phyloP scores from a whole-genome alignment of 2,113 vertebrate species.

The Edolisoma coerulescens region DNA sequence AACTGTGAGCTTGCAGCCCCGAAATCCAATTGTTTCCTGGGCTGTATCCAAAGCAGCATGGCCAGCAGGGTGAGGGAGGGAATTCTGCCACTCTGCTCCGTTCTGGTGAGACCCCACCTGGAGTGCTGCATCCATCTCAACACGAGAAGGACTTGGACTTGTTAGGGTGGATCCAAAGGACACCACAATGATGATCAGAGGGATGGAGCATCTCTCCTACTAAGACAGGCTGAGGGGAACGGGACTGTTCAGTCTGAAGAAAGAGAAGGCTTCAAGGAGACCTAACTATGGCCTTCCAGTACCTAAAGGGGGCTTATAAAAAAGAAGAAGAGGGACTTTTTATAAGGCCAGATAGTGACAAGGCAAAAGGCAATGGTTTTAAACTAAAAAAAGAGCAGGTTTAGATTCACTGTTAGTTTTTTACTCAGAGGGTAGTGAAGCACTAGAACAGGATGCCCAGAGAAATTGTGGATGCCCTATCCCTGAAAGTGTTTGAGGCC shows the following conservation, averaged over 20 bases:
- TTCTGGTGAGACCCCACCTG: neutral
- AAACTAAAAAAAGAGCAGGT: neutral
- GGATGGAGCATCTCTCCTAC: neutral
- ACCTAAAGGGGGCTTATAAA: neutral
- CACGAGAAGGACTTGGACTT: neutral
- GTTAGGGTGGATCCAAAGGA: neutral
- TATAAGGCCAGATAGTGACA: neutral
- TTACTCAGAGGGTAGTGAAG: neutral
- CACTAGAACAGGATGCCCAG: neutral
- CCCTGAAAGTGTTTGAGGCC: neutral
- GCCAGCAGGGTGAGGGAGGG: neutral
- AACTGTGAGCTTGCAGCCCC: neutral
- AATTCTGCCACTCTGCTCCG: neutral
- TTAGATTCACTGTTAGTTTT: neutral
- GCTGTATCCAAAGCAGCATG: neutral
- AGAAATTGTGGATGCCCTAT: neutral
- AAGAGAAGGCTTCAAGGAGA: neutral
- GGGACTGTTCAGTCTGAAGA: neutral
- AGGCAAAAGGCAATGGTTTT: neutral
- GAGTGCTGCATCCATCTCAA: accelerated
- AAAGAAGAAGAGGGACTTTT: neutral
- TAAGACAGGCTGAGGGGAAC: neutral
- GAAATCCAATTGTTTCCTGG: accelerated
- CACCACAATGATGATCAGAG: neutral
- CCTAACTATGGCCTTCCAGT: neutral